These are phyloP conservation scores for Amazona vittata DNA, from an alignment of 2,113 vertebrate species.

Conservation along the genomic window DNA sequence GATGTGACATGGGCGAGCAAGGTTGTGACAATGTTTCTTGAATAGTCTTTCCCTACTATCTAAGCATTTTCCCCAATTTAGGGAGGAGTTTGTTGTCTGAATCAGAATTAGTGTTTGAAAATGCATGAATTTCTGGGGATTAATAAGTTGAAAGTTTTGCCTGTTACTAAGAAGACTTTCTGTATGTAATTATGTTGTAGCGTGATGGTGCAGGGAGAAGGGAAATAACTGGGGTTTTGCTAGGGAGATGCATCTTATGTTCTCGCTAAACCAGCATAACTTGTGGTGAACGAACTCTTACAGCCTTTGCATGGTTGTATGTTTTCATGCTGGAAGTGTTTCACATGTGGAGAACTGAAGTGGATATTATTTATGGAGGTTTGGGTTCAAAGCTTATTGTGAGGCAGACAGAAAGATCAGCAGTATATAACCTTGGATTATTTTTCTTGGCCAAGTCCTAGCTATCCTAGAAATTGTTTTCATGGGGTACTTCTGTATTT, in stretches of 20 bases:
- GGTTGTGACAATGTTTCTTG: not conserved
- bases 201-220: not conserved
- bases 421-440: not conserved
- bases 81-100: not conserved
- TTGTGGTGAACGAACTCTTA: not conserved
- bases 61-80: not conserved
- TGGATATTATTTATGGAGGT: not conserved
- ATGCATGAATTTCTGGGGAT: not conserved
- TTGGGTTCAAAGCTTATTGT: not conserved
- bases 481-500: not conserved
- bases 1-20: not conserved
- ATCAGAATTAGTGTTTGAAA: not conserved
- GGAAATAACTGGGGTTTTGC: not conserved
- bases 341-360: not conserved
- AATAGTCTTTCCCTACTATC: not conserved
- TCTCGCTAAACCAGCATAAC: not conserved
- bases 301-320: not conserved
- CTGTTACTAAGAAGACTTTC: not conserved
- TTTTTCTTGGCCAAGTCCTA: not conserved
- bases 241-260: not conserved
- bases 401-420: not conserved
- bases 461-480: not conserved
- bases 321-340: not conserved
- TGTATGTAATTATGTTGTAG: not conserved
- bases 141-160: not conserved